phyloP scores from a whole-genome alignment of 2,888 invertebrate species.

The Zonitis immaculata region DNA sequence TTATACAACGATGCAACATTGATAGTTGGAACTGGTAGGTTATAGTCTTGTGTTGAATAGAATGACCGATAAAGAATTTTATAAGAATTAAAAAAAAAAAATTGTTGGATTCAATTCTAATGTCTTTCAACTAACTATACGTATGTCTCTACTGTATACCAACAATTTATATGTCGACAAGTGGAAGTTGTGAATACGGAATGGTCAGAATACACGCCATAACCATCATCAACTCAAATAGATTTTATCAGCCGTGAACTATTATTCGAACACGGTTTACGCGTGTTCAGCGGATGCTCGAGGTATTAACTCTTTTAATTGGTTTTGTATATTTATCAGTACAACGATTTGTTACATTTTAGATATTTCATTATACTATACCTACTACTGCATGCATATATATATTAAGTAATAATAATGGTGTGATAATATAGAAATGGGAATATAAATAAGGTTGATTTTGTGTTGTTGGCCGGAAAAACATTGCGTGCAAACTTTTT shows the following conservation, averaged over 20 bases:
- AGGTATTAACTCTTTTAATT: slow-evolving; percentile 47
- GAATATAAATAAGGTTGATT: too few relatives aligned
- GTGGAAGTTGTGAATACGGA: slow-evolving; percentile 32
- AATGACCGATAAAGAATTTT: neutral
- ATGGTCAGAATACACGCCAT: slow-evolving; percentile 43
- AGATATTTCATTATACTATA: neutral
- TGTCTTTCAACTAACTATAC: neutral
- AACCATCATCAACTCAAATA: slow-evolving; percentile 23
- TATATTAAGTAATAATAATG: too few relatives aligned
- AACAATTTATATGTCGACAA: slow-evolving; percentile 25
- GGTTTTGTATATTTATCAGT: slow-evolving; percentile 41
- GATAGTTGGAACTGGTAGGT: too few relatives aligned
- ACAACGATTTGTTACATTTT: slow-evolving; percentile 1
- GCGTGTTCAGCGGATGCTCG: slow-evolving; percentile 44
- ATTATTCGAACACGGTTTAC: slow-evolving; percentile 44
- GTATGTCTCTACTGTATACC: too few relatives aligned
- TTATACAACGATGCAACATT: too few relatives aligned
- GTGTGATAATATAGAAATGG: neutral
- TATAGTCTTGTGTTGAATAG: neutral
- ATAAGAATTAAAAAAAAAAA: too few relatives aligned
- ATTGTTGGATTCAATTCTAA: neutral
- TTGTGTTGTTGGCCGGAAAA: neutral
- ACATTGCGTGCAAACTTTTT: neutral
- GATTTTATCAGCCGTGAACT: slow-evolving; percentile 40
- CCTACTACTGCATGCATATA: too few relatives aligned